These are phyloP conservation scores for Drosophila emarginata DNA, from an alignment of 2,888 invertebrate species.

Conservation along the genomic window DNA sequence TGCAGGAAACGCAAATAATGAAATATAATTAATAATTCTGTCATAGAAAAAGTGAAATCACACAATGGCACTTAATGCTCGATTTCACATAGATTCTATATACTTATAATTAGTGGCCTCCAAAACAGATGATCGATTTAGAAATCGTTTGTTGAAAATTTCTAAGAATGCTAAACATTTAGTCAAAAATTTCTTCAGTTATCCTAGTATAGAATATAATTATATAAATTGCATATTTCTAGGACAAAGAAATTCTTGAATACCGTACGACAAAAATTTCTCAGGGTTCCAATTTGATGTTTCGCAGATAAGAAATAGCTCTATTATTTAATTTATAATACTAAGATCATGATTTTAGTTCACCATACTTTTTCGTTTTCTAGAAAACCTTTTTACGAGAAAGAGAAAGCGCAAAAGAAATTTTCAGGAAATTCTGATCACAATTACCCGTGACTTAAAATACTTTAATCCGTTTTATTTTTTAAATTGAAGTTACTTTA, in stretches of 20 bases:
- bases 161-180: no score
- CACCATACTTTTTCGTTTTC: no score
- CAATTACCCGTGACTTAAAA: no score
- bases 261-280: no score
- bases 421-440: no score
- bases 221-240: background rate
- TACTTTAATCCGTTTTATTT: no score
- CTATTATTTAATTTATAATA: background rate
- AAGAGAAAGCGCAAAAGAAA: no score
- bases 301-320: background rate
- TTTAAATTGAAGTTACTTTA: no score
- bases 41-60: conserved; percentile 4
- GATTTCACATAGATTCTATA: conserved; percentile 1
- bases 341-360: no score
- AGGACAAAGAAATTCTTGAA: no score
- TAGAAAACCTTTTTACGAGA: no score
- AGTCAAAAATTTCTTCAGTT: no score
- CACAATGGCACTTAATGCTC: conserved; percentile 7
- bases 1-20: conserved; percentile 26
- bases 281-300: background rate
- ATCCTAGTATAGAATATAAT: background rate
- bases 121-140: background rate
- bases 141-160: background rate
- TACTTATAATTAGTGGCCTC: background rate
- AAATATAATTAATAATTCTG: conserved; percentile 16